phyloP scores from a whole-genome alignment of 2,888 invertebrate species.

The Macrophya annulata region DNA sequence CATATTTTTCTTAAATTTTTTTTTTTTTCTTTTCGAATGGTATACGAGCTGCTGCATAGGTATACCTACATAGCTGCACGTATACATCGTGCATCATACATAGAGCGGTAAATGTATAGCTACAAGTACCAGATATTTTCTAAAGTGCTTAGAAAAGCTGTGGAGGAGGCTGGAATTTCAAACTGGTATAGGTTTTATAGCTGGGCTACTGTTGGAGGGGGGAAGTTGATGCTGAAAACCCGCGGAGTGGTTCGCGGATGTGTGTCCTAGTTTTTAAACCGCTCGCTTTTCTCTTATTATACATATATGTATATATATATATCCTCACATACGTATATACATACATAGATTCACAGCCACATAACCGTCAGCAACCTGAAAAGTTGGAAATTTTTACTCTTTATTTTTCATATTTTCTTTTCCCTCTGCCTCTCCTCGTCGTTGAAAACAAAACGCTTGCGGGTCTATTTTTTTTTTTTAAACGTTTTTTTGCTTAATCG shows the following conservation, averaged over 20 bases:
- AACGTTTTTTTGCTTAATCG: too few relatives aligned
- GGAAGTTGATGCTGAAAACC: neutral
- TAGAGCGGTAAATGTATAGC: neutral
- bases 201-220: neutral
- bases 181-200: neutral
- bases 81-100: neutral
- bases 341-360: neutral
- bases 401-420: too few relatives aligned
- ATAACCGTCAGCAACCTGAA: neutral
- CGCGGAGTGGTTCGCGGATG: slow-evolving; percentile 36
- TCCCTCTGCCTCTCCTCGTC: too few relatives aligned
- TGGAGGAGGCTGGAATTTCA: slow-evolving; percentile 9
- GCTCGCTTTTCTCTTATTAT: slow-evolving; percentile 5
- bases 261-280: slow-evolving; percentile 39
- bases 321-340: neutral
- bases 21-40: too few relatives aligned
- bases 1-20: too few relatives aligned
- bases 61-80: neutral
- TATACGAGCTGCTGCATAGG: too few relatives aligned
- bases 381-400: neutral
- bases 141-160: slow-evolving; percentile 37
- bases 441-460: too few relatives aligned
- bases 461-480: too few relatives aligned
- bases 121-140: slow-evolving; percentile 32
- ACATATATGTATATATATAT: neutral